Evolutionary conservation across 2,888 invertebrate genomes (phyloP).

Genomic region (Calameuta pallipes): DNA sequence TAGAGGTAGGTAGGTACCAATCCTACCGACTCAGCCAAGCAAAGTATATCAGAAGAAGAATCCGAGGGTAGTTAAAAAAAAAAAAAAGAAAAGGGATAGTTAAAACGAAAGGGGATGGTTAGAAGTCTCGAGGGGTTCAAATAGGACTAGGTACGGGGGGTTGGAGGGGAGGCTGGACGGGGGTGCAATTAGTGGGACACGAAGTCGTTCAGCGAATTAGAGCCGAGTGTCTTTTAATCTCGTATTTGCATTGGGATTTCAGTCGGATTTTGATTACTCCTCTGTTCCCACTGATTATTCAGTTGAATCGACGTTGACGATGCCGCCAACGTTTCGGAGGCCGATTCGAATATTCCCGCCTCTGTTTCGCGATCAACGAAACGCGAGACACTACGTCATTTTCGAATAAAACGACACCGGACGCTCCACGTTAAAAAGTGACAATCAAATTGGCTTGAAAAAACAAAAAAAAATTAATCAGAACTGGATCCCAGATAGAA

Average conservation of each 20-base stretch:
- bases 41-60: background rate
- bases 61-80: background rate
- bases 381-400: background rate
- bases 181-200: background rate
- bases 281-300: background rate
- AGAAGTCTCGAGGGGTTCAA: background rate
- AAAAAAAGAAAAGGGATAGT: background rate
- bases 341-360: background rate
- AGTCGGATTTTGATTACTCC: background rate
- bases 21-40: background rate
- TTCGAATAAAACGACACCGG: background rate
- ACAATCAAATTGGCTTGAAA: too few relatives aligned
- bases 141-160: background rate
- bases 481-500: background rate
- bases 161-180: background rate
- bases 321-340: background rate
- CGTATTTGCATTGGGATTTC: background rate
- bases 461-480: background rate
- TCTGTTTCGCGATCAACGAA: background rate
- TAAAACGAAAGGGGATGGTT: background rate
- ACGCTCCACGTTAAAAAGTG: background rate
- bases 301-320: background rate
- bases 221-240: slow-evolving; percentile 2
- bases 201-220: background rate
- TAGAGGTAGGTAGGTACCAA: background rate